Conservation (phyloP, 2,797 vertebrate species). For the Paramormyrops hopkinsi region DNA sequence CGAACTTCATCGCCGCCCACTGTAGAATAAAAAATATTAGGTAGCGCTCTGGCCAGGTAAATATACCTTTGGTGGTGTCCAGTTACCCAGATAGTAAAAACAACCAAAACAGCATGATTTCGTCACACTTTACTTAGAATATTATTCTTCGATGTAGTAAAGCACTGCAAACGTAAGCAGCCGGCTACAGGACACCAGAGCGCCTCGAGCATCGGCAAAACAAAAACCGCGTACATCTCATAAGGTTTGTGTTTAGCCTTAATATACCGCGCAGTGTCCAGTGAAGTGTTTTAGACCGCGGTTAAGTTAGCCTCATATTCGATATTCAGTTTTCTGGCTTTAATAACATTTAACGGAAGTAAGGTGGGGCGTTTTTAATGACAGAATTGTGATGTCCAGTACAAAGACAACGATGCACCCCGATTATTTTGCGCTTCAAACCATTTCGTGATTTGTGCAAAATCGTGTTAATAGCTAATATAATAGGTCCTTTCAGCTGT, state of each 20-base stretch:
- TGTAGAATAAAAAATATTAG: neutral
- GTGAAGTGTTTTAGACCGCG: neutral
- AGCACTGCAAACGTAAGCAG: neutral
- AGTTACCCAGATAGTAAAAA: neutral
- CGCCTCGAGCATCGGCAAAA: neutral
- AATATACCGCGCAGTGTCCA: neutral
- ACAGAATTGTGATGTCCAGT: too few species aligned
- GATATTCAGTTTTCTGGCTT: too few species aligned
- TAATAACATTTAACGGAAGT: too few species aligned
- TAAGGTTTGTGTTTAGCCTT: neutral
- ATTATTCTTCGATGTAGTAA: neutral
- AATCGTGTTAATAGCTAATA: too few species aligned
- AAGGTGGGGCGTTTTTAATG: too few species aligned
- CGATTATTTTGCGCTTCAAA: too few species aligned
- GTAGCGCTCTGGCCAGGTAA: neutral
- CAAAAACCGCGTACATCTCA: neutral
- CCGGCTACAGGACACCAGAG: neutral
- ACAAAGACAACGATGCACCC: too few species aligned
- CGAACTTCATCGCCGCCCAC: neutral
- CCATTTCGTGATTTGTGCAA: too few species aligned
- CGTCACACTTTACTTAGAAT: neutral
- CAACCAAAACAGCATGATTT: neutral
- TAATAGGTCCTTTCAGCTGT: too few species aligned
- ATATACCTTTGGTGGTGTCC: neutral
- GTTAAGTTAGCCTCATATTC: neutral